Evolutionary conservation across 2,888 invertebrate genomes (phyloP).

Genomic region (Trichopoda pennipes): DNA sequence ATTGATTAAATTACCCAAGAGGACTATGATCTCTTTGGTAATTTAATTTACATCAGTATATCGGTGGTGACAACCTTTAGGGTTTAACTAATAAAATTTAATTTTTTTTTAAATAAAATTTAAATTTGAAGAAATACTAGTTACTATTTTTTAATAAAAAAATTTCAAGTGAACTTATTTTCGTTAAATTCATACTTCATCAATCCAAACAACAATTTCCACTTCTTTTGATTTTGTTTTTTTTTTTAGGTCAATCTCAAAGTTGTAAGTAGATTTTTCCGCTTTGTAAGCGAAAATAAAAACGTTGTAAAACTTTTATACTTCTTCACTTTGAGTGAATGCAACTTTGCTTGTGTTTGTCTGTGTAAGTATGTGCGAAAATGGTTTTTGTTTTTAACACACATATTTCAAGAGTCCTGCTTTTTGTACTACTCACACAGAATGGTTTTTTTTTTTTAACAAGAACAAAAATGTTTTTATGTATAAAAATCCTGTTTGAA

Average conservation of each 20-base stretch:
- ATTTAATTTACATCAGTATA: too few species aligned
- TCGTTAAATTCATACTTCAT: background rate
- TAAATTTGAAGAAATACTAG: too few species aligned
- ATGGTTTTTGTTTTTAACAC: slow-evolving; percentile 1
- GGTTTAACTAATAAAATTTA: too few species aligned
- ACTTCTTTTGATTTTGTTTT: slow-evolving; percentile 47
- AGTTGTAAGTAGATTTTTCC: slow-evolving; percentile 51
- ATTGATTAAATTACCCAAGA: too few species aligned
- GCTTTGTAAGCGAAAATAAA: slow-evolving; percentile 41
- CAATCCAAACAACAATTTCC: slow-evolving; percentile 7
- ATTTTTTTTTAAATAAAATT: too few species aligned
- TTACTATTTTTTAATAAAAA: too few species aligned
- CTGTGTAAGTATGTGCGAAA: background rate
- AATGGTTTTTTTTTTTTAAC: too few species aligned
- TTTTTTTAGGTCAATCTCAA: slow-evolving; percentile 55
- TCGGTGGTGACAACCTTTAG: too few species aligned
- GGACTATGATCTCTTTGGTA: too few species aligned
- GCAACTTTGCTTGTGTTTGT: background rate
- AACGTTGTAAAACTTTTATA: slow-evolving; percentile 42
- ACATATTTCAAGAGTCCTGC: slow-evolving; percentile 19
- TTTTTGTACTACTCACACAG: background rate
- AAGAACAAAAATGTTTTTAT: background rate
- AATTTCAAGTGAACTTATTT: too few species aligned
- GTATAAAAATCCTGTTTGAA: slow-evolving; percentile 38
- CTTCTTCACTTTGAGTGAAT: background rate